Evolutionary conservation across 2,797 vertebrate species (phyloP), one percentile per base, ranked within the genome.

Genomic region (Ctenochaetus hawaiiensis): DNA sequence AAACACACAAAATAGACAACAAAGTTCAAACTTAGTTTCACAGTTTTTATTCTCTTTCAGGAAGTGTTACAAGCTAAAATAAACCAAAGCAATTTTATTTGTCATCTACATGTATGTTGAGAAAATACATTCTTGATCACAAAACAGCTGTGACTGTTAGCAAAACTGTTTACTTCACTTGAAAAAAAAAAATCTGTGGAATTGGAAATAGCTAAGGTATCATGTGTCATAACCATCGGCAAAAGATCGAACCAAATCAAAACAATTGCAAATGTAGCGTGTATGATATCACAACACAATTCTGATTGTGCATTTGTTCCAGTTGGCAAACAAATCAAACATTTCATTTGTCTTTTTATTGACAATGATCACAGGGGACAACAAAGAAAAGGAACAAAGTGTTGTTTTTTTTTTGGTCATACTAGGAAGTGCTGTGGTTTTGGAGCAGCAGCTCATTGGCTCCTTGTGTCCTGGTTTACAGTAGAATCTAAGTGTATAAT

Each of bases 401-500:
- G 34, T 57, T 34, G 30, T 34, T 30, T 41, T 41, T 41, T 64
- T 80, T 75, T 62, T 67, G 22, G 57, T 70, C 49, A 23, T 37
- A 67, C 63, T 34, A 89, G 91, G 90, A 92, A 92, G 83, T 60
- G 48, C 37, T 90, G 89, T 78, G 88, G 89, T 92, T 92, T 92
- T 75, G 83, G 77, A 85, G 75, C 74, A 70, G 86, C 62, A 66
- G 80, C 85, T 83, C 64, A 68, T 77, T 83, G 89, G 88, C 88
- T 90, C 74, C 86, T 86, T 85, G 83, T 83, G 90, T 89, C 90
- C 90, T 86, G 89, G 86, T 92, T 93, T 91, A 92, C 91, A 91
- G 89, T 87, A 86, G 71, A 78, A 85, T 75, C 82, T 91, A 90
- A 93, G 92, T 92, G 84, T 82, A 91, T 91, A 92, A 93, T 90